These are phyloP conservation scores for Drosophila malerkotliana DNA, from an alignment of 1,140 invertebrate genomes.

Conservation along the genomic window DNA sequence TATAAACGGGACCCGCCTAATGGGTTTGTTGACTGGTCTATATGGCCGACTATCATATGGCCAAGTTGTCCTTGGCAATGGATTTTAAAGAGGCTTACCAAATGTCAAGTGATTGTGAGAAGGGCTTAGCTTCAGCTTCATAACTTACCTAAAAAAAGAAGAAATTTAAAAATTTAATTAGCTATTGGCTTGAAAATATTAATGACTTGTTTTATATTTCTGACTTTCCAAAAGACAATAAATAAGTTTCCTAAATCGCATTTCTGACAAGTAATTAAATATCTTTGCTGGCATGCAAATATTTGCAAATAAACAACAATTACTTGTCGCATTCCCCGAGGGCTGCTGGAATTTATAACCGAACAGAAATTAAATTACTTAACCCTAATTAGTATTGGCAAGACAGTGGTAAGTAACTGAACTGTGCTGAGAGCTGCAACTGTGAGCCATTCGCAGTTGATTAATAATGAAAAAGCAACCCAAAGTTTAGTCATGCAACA, in stretches of 20 bases:
- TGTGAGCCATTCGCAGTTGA: slow-evolving; percentile 43
- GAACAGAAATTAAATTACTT: slow-evolving; percentile 55
- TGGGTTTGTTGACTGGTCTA: slow-evolving; percentile 77
- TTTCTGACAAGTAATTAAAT: not conserved
- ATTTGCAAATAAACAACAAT: not conserved
- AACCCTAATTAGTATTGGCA: slow-evolving; percentile 72
- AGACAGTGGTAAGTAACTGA: slow-evolving; percentile 25
- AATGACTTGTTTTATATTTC: not conserved
- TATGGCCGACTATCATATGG: slow-evolving; percentile 24
- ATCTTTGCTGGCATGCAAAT: not conserved
- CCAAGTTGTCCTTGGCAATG: slow-evolving; percentile 68
- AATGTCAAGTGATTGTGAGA: not conserved
- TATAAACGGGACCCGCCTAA: slow-evolving; percentile 75
- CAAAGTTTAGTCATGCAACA: slow-evolving; percentile 45
- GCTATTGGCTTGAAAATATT: not conserved
- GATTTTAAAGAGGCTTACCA: slow-evolving; percentile 35
- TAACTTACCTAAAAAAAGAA: slow-evolving; percentile 56
- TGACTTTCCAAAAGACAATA: not conserved
- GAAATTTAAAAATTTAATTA: slow-evolving; percentile 1
- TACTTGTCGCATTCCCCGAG: not conserved
- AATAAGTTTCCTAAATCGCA: too few species aligned
- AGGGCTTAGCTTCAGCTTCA: not conserved
- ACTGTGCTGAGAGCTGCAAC: slow-evolving; percentile 21
- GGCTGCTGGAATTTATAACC: not conserved
- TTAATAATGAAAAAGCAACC: slow-evolving; percentile 49